Percentiles rank a stretch among this genome's conserved stretches.
phyloP scores from a whole-genome alignment of 2,797 vertebrate species.

The Sebastes steindachneri region DNA sequence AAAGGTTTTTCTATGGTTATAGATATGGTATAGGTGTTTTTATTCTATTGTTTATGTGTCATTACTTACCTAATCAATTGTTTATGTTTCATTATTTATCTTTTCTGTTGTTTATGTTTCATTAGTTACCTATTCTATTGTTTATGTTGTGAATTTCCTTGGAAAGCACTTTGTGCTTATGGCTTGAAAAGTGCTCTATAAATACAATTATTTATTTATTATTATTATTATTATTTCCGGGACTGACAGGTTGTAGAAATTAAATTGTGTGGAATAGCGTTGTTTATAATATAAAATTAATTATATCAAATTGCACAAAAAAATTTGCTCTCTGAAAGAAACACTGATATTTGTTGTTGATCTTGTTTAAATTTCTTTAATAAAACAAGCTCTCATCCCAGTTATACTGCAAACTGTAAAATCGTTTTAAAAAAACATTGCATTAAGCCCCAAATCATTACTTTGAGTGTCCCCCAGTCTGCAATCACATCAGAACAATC shows the following conservation, averaged over 20 bases:
- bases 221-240: background rate
- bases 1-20: background rate
- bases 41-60: too few relatives aligned
- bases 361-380: background rate
- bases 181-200: too few relatives aligned
- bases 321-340: background rate
- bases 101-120: too few relatives aligned
- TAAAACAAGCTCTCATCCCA: background rate
- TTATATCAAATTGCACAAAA: background rate
- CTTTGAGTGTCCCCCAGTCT: background rate
- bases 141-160: too few relatives aligned
- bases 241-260: background rate
- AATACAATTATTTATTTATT: too few relatives aligned
- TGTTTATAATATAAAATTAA: background rate
- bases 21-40: too few relatives aligned
- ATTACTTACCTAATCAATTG: too few relatives aligned
- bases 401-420: background rate
- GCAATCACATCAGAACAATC: constrained; percentile 5
- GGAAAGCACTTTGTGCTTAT: too few relatives aligned
- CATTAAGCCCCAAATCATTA: background rate
- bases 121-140: too few relatives aligned
- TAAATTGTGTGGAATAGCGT: background rate
- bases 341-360: too few relatives aligned
- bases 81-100: too few relatives aligned
- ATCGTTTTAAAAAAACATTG: background rate